Evolutionary conservation across 2,888 invertebrate genomes (phyloP).

Genomic region (Tenthredo scrophulariae): DNA sequence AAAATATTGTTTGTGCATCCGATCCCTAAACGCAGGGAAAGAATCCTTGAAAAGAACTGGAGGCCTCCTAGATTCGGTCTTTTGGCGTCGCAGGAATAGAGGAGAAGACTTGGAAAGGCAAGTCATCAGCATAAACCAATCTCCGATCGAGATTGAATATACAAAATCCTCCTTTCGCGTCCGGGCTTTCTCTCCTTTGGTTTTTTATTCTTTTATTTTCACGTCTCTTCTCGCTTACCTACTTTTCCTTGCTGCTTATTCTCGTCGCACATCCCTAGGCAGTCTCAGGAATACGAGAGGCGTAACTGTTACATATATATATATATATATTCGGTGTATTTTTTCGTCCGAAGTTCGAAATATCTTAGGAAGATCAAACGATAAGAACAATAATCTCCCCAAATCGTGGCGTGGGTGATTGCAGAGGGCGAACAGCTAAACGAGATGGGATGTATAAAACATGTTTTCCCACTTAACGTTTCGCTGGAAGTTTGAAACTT

Average conservation of each 20-base stretch:
- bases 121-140: slow-evolving; percentile 52
- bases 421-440: not conserved
- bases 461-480: not conserved
- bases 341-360: not conserved
- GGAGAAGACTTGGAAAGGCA: slow-evolving; percentile 25
- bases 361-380: not conserved
- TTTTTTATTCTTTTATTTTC: slow-evolving; percentile 11
- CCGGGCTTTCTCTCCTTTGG: not conserved
- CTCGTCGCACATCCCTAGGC: slow-evolving; percentile 10
- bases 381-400: not conserved
- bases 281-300: not conserved
- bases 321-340: not conserved
- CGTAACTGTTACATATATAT: slow-evolving; percentile 5
- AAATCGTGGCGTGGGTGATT: not conserved
- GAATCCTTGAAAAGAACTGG: not conserved
- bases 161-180: slow-evolving; percentile 21
- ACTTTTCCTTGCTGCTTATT: slow-evolving; percentile 4
- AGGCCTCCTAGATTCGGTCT: slow-evolving; percentile 4
- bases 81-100: not conserved
- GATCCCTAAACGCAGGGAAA: not conserved
- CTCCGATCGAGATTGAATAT: slow-evolving; percentile 51
- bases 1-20: slow-evolving; percentile 8
- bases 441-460: not conserved
- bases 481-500: not conserved
- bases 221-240: slow-evolving; percentile 17